Base-by-base conservation (phyloP, 1,140 invertebrate genomes). In the Drosophila setifemur region DNA sequence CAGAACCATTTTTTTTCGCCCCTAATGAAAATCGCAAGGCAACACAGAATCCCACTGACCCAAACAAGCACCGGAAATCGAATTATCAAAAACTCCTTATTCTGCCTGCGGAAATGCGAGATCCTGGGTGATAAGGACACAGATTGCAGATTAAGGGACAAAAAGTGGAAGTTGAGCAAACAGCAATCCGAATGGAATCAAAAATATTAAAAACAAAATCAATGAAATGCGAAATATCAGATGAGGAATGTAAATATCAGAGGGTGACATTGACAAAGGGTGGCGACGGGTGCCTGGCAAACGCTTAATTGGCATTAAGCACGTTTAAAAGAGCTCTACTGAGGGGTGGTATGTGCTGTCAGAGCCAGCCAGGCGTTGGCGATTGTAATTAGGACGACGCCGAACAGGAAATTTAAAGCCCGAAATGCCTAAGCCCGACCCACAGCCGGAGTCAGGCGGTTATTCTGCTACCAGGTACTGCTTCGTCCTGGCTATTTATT, bases 281-380 rank as follows among this genome's bases (percentile, higher is more conserved):
- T 12, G 33, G 25, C 23, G 12, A 14, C 1, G 43, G 78, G 50
- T 73, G 68, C 66, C 73, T 50, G 73, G 49, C 57, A 53, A 85
- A 68, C 53, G 81, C 71, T 85, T 85, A 86, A 85, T 85, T 85
- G 79, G 79, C 79, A 85, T 85, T 85, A 86, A 68, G 75, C 60
- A 74, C 81, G 81, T 71, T 68, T 68, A 73, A 61, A 73, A 31
- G 52, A 28, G 42, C 18, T 19, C 6, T 31, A 18, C 40, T 61
- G 70, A 48, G 54, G 63, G 58, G 74, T 58, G 74, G 75, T 73
- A 68, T 73, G 69, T 61, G 68, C 61, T 73, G 55, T 73, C 68
- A 83, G 33, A 47, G 60, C 52, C 79, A 83, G 52, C 78, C 29
- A 69, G 57, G 60, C 77, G 78, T 61, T 77, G 44, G 68, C 66